Conservation (phyloP, 2,888 invertebrate species). For the Sicus ferrugineus region DNA sequence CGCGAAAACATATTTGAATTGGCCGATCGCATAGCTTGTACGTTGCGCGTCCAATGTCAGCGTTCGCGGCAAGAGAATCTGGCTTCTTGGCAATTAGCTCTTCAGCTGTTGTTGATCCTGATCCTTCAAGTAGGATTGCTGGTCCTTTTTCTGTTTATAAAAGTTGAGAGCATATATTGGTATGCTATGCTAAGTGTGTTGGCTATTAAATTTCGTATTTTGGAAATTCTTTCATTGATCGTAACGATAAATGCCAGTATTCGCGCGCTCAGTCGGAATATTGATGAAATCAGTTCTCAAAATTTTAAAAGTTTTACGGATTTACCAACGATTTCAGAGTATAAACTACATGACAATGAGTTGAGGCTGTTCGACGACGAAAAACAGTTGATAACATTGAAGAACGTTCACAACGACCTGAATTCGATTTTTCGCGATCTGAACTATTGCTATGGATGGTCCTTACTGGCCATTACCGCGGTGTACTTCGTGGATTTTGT, state of each 20-base stretch:
- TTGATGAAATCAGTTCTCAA: slow-evolving; percentile 45
- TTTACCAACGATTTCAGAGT: not conserved
- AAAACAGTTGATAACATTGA: slow-evolving; percentile 48
- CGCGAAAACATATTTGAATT: slow-evolving; percentile 38
- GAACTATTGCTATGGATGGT: slow-evolving; percentile 60
- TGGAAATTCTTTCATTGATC: slow-evolving; percentile 41
- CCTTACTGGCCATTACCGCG: slow-evolving; percentile 53
- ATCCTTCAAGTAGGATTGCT: slow-evolving; percentile 34
- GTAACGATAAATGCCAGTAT: slow-evolving; percentile 46
- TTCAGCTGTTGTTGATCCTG: slow-evolving; percentile 40
- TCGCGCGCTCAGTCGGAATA: slow-evolving; percentile 38
- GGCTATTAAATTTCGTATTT: slow-evolving; percentile 50
- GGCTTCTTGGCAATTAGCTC: slow-evolving; percentile 6
- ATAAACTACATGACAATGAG: not conserved
- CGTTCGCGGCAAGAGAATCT: slow-evolving; percentile 14
- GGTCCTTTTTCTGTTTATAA: slow-evolving; percentile 36
- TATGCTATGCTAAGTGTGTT: slow-evolving; percentile 45
- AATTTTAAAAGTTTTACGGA: slow-evolving; percentile 38
- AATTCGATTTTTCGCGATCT: slow-evolving; percentile 50
- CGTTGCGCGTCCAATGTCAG: slow-evolving; percentile 36
- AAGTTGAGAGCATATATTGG: slow-evolving; percentile 41
- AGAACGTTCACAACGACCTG: slow-evolving; percentile 53
- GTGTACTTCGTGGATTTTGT: slow-evolving; percentile 58
- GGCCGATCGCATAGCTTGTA: slow-evolving; percentile 40
- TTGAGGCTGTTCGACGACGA: slow-evolving; percentile 32